A percentile compares a stretch with the other conserved stretches of the same genome.
These are phyloP conservation scores for Agriopis marginaria DNA, from an alignment of 2,888 invertebrate species.

Conservation along the genomic window DNA sequence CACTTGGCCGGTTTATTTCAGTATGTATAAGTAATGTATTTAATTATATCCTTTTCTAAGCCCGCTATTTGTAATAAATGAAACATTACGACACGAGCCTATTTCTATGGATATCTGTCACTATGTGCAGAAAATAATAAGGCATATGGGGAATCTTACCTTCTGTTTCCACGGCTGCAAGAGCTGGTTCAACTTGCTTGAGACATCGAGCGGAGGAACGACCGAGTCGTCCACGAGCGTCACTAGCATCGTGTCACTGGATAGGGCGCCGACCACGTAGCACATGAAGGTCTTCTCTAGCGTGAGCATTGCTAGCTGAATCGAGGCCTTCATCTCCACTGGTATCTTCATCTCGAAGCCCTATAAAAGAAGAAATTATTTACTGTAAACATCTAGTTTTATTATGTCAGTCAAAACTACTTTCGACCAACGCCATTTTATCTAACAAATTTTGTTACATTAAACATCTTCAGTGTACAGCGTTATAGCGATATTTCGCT, in stretches of 20 bases:
- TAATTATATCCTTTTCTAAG: too few relatives aligned
- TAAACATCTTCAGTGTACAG: too few relatives aligned
- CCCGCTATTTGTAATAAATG: slow-evolving; percentile 46
- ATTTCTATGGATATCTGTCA: background rate
- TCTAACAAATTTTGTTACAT: too few relatives aligned
- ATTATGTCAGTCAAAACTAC: too few relatives aligned
- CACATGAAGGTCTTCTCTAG: slow-evolving; percentile 88
- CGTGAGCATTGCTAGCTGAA: slow-evolving; percentile 89
- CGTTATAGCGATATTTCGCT: too few relatives aligned
- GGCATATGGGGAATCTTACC: slow-evolving; percentile 49
- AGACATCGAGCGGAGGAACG: slow-evolving; percentile 85
- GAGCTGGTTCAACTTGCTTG: slow-evolving; percentile 81
- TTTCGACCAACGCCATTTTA: too few relatives aligned
- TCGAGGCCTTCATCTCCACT: slow-evolving; percentile 84
- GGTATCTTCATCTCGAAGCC: slow-evolving; percentile 85
- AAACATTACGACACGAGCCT: background rate
- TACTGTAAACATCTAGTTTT: too few relatives aligned
- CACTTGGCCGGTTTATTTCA: too few relatives aligned
- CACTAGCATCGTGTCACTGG: slow-evolving; percentile 86
- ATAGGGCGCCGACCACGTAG: slow-evolving; percentile 84
- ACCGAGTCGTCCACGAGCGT: slow-evolving; percentile 86
- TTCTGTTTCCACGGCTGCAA: slow-evolving; percentile 73
- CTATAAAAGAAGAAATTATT: slow-evolving; percentile 47
- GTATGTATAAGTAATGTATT: too few relatives aligned
- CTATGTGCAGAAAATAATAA: too few relatives aligned